Evolutionary conservation across 2,797 vertebrate genomes (phyloP), one percentile per base, ranked within the genome.

Genomic region (Gymnoscopelus microlampas): DNA sequence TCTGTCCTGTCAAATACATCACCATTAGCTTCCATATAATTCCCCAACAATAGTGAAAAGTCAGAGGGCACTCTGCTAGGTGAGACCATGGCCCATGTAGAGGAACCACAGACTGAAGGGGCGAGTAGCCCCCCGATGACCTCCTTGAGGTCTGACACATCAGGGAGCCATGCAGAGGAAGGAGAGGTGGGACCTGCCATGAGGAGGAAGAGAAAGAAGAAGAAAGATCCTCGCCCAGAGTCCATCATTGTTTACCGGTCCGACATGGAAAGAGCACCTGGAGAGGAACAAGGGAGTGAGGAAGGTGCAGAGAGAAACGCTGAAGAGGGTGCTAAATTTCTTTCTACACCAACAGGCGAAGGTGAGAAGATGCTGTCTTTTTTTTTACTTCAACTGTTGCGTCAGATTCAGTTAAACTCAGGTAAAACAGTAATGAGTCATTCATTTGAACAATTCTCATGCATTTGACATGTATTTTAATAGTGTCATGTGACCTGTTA

Each of bases 171-270:
- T 0, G 67, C 74, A 0, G 89, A 91, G 3, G 90, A 91, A 1
- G 88, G 89, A 66, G 96, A 95, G 75, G 93, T 87, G 13, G 96
- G 96, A 62, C 93, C 93, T 2, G 93, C 94, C 23, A 85, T 96
- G n/a, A 92, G 95, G 77, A 94, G 94, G 89, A 98, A 95, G 90
- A 97, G 93, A 92, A 98, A 92, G 82, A 98, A 94, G 85, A 98
- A 94, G 93, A 97, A 94, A 76, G 97, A 98, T 76, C 92, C 94
- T 0, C 94, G 97, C 3, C 98, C 97, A 0, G 96, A 98, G 88
- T 99, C 98, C 64, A 96, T 99, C 63, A 98, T 99, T 12, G 94
- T 99, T 13, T 99, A 97, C 87, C 93, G 96, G 5, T 97, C 96
- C 0, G 98, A 97, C 15, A 92, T 88, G n/a, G 97, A 98, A 78